phyloP scores from a whole-genome alignment of 2,888 invertebrate species.

The Myopa tessellatipennis region DNA sequence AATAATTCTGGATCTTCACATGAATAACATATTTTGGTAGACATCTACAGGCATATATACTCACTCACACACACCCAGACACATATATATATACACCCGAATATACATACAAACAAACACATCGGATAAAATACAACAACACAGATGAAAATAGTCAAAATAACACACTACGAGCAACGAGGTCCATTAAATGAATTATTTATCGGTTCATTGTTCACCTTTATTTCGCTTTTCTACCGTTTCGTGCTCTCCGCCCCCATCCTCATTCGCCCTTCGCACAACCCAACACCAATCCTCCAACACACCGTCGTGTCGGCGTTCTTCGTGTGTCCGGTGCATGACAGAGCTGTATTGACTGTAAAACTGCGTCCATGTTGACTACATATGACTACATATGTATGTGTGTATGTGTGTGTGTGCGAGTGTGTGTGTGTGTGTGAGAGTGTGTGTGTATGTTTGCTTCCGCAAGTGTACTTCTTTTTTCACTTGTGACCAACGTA shows the following conservation, averaged over 20 bases:
- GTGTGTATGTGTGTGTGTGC: slow-evolving; percentile 12
- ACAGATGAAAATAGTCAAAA: not conserved
- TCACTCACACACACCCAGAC: slow-evolving; percentile 35
- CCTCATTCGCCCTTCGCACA: slow-evolving; percentile 44
- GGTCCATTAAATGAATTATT: slow-evolving; percentile 65
- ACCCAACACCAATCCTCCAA: not conserved
- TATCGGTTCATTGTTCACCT: slow-evolving; percentile 60
- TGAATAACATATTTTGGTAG: slow-evolving; percentile 28
- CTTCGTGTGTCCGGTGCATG: slow-evolving; percentile 1
- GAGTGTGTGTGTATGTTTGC: not conserved
- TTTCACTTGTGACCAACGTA: slow-evolving; percentile 29
- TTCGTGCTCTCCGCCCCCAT: slow-evolving; percentile 51
- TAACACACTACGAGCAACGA: slow-evolving; percentile 28
- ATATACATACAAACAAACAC: not conserved
- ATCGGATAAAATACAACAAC: not conserved
- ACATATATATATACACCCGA: slow-evolving; percentile 6
- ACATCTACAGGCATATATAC: slow-evolving; percentile 32
- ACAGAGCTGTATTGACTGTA: too few relatives aligned
- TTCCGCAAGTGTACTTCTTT: too few relatives aligned
- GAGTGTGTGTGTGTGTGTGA: slow-evolving; percentile 11
- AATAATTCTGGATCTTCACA: not conserved
- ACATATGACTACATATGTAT: slow-evolving; percentile 8
- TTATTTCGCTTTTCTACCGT: slow-evolving; percentile 52
- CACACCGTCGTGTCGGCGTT: not conserved
- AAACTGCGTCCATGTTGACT: not conserved